Conservation (phyloP, 1,140 invertebrate species). For the Zaprionus gabonicus region DNA sequence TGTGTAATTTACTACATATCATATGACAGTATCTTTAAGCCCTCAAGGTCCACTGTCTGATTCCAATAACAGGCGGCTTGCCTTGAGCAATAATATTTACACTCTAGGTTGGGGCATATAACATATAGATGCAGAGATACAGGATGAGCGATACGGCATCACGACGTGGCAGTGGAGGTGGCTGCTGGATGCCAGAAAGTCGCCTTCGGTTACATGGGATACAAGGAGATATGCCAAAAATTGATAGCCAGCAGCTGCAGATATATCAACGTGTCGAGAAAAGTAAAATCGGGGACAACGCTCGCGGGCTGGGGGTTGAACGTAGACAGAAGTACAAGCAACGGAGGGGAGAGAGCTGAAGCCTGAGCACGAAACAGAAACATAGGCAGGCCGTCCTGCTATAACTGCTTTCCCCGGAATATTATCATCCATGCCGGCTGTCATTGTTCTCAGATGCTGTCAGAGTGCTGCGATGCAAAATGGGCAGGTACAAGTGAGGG, state of each 20-base stretch:
- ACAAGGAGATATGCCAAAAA: slow-evolving; percentile 76
- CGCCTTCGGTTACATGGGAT: slow-evolving; percentile 58
- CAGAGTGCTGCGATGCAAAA: background rate
- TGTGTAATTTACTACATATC: slow-evolving; percentile 34
- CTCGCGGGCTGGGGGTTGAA: background rate
- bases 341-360: slow-evolving; percentile 11
- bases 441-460: slow-evolving; percentile 76
- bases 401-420: slow-evolving; percentile 13
- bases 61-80: slow-evolving; percentile 47
- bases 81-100: slow-evolving; percentile 63
- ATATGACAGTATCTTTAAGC: slow-evolving; percentile 48
- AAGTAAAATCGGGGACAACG: slow-evolving; percentile 47
- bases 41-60: slow-evolving; percentile 36
- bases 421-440: slow-evolving; percentile 50
- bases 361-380: background rate
- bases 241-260: slow-evolving; percentile 55
- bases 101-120: slow-evolving; percentile 25
- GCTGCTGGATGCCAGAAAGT: slow-evolving; percentile 12
- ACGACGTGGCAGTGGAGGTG: background rate
- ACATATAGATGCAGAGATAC: background rate
- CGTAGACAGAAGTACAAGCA: slow-evolving; percentile 21
- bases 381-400: background rate
- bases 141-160: background rate
- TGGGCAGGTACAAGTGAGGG: background rate
- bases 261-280: slow-evolving; percentile 35